Conservation (phyloP, 1,140 invertebrate species). For the Bombus superbus region DNA sequence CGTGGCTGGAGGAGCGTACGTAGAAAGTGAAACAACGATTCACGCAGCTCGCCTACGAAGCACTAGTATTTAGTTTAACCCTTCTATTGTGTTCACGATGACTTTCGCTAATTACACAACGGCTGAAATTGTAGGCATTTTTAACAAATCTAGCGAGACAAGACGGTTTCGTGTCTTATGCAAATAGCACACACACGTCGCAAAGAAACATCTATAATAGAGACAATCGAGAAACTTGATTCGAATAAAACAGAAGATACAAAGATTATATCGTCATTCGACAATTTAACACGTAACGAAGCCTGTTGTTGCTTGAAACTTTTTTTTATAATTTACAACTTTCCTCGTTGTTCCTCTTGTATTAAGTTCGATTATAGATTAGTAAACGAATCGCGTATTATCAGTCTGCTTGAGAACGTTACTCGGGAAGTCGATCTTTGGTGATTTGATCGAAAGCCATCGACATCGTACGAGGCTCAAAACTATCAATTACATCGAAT, state of each 20-base stretch:
- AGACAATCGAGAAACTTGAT: too few relatives aligned
- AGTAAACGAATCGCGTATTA: background rate
- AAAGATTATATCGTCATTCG: too few relatives aligned
- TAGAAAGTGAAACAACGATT: constrained; percentile 73
- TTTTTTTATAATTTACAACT: too few relatives aligned
- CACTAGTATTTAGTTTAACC: background rate
- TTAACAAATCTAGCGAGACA: background rate
- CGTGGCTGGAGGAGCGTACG: constrained; percentile 61
- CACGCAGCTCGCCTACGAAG: constrained; percentile 22
- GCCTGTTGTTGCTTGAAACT: too few relatives aligned
- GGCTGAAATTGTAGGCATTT: background rate
- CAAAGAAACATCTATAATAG: too few relatives aligned
- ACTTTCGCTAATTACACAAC: background rate
- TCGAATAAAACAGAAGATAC: too few relatives aligned
- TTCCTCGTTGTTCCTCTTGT: background rate
- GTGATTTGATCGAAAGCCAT: background rate
- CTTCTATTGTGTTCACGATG: background rate
- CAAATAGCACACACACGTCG: background rate
- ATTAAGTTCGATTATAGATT: background rate
- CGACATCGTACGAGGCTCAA: background rate
- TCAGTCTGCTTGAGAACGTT: background rate
- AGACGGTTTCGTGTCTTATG: background rate
- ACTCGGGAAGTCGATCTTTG: background rate
- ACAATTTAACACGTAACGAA: too few relatives aligned
- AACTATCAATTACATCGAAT: background rate